Evolutionary conservation across 2,113 vertebrate species (phyloP).

Genomic region (Apteryx mantelli): DNA sequence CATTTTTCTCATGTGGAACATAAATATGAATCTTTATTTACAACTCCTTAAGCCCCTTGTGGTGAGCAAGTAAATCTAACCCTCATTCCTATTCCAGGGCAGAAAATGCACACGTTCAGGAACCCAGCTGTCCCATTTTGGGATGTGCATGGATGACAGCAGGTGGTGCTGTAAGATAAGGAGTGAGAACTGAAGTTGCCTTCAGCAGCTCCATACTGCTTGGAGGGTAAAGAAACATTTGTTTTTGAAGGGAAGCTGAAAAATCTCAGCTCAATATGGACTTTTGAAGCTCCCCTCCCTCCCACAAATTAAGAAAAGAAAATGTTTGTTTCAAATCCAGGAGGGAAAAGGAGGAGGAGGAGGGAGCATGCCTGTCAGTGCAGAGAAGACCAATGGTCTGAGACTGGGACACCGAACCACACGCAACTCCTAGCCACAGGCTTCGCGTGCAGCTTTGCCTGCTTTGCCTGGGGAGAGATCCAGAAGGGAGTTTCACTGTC

Average conservation of each 20-base stretch:
- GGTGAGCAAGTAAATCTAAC: background rate
- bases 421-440: rapidly evolving
- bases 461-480: background rate
- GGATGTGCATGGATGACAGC: background rate
- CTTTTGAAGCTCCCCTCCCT: background rate
- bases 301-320: background rate
- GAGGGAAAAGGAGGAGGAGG: background rate
- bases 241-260: no score
- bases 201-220: background rate
- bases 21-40: background rate
- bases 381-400: background rate
- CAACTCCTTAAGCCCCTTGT: background rate
- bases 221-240: rapidly evolving
- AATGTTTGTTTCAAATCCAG: background rate
- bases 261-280: rapidly evolving
- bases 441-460: background rate
- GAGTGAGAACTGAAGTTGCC: background rate
- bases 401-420: background rate
- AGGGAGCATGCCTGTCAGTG: background rate
- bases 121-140: background rate
- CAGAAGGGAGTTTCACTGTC: background rate
- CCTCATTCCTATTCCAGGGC: rapidly evolving
- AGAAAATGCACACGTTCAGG: rapidly evolving
- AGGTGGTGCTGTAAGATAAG: constrained; percentile 57
- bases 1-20: background rate